Conservation (phyloP, 2,888 invertebrate species). For the Andrena dorsata region DNA sequence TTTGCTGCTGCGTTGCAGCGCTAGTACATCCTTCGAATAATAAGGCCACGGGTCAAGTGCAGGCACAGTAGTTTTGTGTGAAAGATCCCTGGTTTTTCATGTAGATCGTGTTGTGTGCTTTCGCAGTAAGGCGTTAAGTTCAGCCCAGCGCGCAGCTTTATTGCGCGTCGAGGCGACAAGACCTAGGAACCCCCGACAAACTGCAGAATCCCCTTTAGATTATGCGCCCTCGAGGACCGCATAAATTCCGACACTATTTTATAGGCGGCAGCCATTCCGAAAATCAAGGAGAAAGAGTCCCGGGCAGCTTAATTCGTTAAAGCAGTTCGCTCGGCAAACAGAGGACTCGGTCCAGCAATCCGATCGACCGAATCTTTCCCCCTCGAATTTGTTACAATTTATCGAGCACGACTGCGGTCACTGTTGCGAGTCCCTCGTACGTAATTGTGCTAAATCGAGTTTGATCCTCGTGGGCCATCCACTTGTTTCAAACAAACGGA, state of each 20-base stretch:
- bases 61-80: not conserved
- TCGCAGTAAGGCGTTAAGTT: not conserved
- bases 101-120: not conserved
- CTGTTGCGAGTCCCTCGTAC: constrained; percentile 12
- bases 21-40: not conserved
- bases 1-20: not conserved
- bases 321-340: constrained; percentile 28
- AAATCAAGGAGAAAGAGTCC: constrained; percentile 4
- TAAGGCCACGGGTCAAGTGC: not conserved
- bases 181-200: not conserved
- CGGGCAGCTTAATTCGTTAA: constrained; percentile 23
- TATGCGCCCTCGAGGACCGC: constrained; percentile 12
- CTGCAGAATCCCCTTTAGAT: constrained; percentile 12
- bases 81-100: constrained; percentile 2
- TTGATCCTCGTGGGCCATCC: not conserved
- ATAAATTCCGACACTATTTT: constrained; percentile 14
- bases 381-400: constrained; percentile 23
- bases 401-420: constrained; percentile 17
- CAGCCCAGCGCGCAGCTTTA: not conserved
- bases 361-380: constrained; percentile 14
- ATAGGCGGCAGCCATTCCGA: constrained; percentile 14
- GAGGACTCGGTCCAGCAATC: constrained; percentile 20
- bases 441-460: constrained; percentile 22
- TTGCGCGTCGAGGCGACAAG: constrained; percentile 4
- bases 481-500: not conserved